Percentiles rank a stretch among this genome's conserved stretches.
Evolutionary conservation across 2,797 vertebrate genomes (phyloP).

Genomic region (Nannoperca australis): DNA sequence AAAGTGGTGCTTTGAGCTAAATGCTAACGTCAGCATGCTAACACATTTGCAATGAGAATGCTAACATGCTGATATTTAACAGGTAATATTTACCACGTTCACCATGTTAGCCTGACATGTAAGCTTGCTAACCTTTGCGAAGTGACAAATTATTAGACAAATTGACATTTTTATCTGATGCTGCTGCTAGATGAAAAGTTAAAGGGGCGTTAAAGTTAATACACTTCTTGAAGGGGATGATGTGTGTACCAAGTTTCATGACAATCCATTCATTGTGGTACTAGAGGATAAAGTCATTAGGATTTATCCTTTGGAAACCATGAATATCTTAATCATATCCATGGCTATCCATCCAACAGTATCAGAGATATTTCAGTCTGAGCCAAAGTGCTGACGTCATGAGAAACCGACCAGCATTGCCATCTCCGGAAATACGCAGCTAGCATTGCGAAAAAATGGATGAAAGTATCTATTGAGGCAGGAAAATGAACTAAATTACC

Average conservation of each 20-base stretch:
- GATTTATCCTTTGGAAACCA: neutral
- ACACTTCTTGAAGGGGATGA: neutral
- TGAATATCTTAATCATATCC: neutral
- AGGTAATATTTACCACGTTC: neutral
- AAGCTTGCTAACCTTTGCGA: neutral
- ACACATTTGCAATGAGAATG: neutral
- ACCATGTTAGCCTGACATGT: neutral
- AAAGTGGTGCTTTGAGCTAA: neutral
- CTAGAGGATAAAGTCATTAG: neutral
- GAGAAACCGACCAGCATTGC: neutral
- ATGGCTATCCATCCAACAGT: neutral
- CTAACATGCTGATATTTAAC: neutral
- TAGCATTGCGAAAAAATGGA: too few relatives aligned
- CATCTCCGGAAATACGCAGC: too few relatives aligned
- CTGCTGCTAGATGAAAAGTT: neutral
- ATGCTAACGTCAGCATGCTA: neutral
- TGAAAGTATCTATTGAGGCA: too few relatives aligned
- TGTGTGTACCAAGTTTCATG: neutral
- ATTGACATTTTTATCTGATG: neutral
- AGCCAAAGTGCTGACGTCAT: neutral
- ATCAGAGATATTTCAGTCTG: neutral
- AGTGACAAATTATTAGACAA: neutral
- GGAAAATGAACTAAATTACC: neutral
- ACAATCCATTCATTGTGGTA: neutral
- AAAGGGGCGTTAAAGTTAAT: neutral